Evolutionary conservation across 2,797 vertebrate genomes (phyloP).

Genomic region (Poliocrania exsul): DNA sequence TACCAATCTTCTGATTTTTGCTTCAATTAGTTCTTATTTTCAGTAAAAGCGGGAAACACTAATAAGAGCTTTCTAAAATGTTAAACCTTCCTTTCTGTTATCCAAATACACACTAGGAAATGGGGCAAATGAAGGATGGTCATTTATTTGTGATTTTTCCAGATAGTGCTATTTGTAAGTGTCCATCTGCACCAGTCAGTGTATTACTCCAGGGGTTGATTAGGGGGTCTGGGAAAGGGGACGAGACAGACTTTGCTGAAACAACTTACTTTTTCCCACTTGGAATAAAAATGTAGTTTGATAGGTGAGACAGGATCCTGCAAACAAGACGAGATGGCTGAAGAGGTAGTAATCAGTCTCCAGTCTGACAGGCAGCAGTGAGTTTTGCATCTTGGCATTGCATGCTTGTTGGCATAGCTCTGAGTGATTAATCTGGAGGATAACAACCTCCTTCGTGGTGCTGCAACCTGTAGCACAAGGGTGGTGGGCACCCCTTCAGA

Average conservation of each 20-base stretch:
- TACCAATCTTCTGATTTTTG: background rate
- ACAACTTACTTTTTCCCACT: background rate
- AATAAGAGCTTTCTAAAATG: background rate
- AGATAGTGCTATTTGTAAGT: background rate
- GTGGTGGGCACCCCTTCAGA: constrained; percentile 68
- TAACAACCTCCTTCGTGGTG: background rate
- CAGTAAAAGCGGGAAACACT: background rate
- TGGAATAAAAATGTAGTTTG: background rate
- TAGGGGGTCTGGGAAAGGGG: background rate
- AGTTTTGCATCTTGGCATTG: background rate
- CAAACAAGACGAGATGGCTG: background rate
- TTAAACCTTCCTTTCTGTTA: background rate
- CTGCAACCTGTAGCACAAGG: constrained; percentile 25
- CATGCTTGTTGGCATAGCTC: background rate
- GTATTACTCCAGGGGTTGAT: background rate
- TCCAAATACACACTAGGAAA: background rate
- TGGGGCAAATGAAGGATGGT: background rate
- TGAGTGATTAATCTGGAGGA: constrained; percentile 29
- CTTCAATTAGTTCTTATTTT: background rate
- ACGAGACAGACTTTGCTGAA: background rate
- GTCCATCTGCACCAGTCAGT: background rate
- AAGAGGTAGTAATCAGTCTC: background rate
- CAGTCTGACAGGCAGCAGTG: background rate
- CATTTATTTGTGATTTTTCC: background rate
- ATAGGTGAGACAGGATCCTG: background rate